Evolutionary conservation across 1,140 invertebrate species (phyloP), one percentile per base, ranked within the genome.

Genomic region (Hyphantria cunea): DNA sequence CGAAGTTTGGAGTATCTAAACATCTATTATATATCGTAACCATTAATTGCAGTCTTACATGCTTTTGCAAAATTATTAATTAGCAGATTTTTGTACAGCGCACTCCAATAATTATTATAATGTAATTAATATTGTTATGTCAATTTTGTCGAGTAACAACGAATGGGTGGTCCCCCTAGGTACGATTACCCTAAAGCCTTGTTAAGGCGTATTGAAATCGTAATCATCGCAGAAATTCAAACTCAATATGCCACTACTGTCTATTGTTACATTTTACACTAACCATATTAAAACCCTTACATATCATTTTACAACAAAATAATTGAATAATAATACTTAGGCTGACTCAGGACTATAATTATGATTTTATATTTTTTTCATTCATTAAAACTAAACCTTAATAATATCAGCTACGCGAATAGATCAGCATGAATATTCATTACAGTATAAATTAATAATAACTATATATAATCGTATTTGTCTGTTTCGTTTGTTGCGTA

Each of bases 301-400:
- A 72, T 64, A 70, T 68, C 66, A 68, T 64, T 51, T 70, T 33
- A 60, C 58, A 72, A 69, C 49, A 72, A 61, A 76, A 71, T 70
- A 75, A 72, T 71, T 66, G 53, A 69, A 71, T 73, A 76, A 74
- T 80, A 84, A 82, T 84, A 82, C 81, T 84, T 80, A 83, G 70
- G 72, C 70, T 85, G 84, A 86, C 77, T 83, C 67, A 66, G 51
- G 66, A 74, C 65, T 78, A 79, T 53, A 68, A 70, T 75, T 66
- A 65, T 67, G 47, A 62, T 51, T 67, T 68, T 59, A 60, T 60
- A 67, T 70, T 60, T 63, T 64, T 54, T 58, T 60, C 58, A 50
- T 69, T 65, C 50, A 67, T 68, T 76, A 71, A 60, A 81, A 82
- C 76, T 83, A 85, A 78, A 76, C 55, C 73, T 85, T 82, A 84